These are phyloP conservation scores for Apis florea DNA, from an alignment of 1,140 invertebrate genomes.

Conservation along the genomic window DNA sequence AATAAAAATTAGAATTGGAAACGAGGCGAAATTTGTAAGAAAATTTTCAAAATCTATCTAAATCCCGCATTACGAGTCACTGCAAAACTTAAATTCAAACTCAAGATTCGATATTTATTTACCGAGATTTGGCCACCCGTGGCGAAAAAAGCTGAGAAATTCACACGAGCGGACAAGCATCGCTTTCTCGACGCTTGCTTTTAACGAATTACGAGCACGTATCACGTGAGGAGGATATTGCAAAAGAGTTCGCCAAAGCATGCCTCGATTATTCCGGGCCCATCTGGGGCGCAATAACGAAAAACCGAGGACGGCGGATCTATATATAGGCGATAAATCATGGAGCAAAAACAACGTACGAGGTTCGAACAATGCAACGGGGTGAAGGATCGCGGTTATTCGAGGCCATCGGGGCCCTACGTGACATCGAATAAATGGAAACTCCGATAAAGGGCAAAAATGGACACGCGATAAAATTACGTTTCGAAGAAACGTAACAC, in stretches of 20 bases:
- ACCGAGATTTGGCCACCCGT: too few relatives aligned
- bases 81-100: too few relatives aligned
- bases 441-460: not conserved
- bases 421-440: not conserved
- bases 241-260: not conserved
- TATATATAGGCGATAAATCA: constrained; percentile 15
- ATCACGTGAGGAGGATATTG: not conserved
- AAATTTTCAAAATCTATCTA: too few relatives aligned
- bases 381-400: not conserved
- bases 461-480: not conserved
- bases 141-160: too few relatives aligned
- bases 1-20: too few relatives aligned
- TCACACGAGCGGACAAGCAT: too few relatives aligned
- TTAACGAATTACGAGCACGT: constrained; percentile 4
- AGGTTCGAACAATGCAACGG: not conserved
- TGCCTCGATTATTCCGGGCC: not conserved
- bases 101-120: too few relatives aligned
- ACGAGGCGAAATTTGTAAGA: too few relatives aligned
- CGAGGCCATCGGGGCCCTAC: not conserved
- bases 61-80: too few relatives aligned
- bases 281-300: not conserved
- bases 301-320: not conserved
- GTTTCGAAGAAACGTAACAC: too few relatives aligned
- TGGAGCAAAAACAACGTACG: not conserved
- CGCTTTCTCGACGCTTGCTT: not conserved